Evolutionary conservation across 2,113 vertebrate genomes (phyloP).

Genomic region (Condylura cristata): DNA sequence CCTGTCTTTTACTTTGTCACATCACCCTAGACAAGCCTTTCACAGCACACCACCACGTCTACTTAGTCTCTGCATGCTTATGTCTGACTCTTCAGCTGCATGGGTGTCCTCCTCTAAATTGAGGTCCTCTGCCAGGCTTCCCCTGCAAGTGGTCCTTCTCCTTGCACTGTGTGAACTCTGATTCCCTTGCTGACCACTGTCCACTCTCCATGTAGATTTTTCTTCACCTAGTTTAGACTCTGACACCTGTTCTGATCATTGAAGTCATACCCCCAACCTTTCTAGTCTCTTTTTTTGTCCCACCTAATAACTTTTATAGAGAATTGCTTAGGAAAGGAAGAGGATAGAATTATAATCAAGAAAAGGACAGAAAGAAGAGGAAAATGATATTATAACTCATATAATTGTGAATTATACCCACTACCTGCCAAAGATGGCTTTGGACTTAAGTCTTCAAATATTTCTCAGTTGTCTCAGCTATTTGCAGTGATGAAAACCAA

Average conservation of each 20-base stretch:
- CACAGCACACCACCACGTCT: too few relatives aligned
- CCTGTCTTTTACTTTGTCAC: not conserved
- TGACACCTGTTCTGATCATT: not conserved
- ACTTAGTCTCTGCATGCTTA: not conserved
- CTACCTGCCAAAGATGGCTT: not conserved
- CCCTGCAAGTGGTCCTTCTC: not conserved
- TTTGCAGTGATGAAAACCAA: not conserved
- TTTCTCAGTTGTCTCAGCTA: conserved; percentile 2
- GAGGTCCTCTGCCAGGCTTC: not conserved
- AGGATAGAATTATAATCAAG: not conserved
- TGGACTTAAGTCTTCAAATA: not conserved
- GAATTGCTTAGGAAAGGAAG: not conserved
- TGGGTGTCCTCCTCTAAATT: not conserved
- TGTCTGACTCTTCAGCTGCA: too few relatives aligned
- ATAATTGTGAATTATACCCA: not conserved
- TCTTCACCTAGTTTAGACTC: not conserved
- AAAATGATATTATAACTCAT: not conserved
- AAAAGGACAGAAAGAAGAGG: not conserved
- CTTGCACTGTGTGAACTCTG: not conserved
- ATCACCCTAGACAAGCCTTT: not conserved
- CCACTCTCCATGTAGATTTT: not conserved
- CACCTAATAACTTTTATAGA: not conserved
- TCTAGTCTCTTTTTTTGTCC: not conserved
- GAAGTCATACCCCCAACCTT: accelerated
- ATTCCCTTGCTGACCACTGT: not conserved